phyloP scores from a whole-genome alignment of 2,797 vertebrate genomes.

The Lophius americanus region DNA sequence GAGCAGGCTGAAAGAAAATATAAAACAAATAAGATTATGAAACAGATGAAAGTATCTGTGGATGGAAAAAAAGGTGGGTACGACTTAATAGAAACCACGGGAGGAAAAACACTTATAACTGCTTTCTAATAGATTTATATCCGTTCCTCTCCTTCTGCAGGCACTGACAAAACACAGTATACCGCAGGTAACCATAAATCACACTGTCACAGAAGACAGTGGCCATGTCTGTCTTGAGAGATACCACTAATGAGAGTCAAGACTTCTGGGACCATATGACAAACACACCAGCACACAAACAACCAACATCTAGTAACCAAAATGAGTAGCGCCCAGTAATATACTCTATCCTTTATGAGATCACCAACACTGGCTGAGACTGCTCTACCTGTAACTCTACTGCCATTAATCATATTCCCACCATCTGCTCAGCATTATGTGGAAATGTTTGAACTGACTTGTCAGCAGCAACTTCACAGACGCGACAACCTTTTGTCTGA shows the following conservation, averaged over 20 bases:
- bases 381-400: conserved; percentile 33
- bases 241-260: conserved; percentile 18
- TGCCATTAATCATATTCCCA: conserved; percentile 25
- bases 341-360: not conserved
- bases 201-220: conserved; percentile 16
- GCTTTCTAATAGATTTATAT: not conserved
- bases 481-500: conserved; percentile 7
- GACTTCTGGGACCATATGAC: conserved; percentile 24
- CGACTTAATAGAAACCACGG: not conserved
- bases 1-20: conserved; percentile 27
- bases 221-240: conserved; percentile 18
- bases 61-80: conserved; percentile 6
- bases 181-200: conserved; percentile 6
- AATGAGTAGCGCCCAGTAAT: not conserved
- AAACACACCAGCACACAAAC: conserved; percentile 7
- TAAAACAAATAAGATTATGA: conserved; percentile 16
- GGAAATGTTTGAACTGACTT: conserved; percentile 21
- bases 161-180: not conserved
- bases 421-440: conserved; percentile 33
- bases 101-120: not conserved
- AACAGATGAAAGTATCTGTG: conserved; percentile 10
- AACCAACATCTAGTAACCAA: no score
- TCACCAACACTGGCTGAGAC: conserved; percentile 15
- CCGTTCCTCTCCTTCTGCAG: conserved; percentile 1
- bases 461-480: conserved; percentile 39